A percentile compares a stretch with the other conserved stretches of the same genome.
These are phyloP conservation scores for Branchinecta sandiegonensis DNA, from an alignment of 2,888 invertebrate genomes.

Conservation along the genomic window DNA sequence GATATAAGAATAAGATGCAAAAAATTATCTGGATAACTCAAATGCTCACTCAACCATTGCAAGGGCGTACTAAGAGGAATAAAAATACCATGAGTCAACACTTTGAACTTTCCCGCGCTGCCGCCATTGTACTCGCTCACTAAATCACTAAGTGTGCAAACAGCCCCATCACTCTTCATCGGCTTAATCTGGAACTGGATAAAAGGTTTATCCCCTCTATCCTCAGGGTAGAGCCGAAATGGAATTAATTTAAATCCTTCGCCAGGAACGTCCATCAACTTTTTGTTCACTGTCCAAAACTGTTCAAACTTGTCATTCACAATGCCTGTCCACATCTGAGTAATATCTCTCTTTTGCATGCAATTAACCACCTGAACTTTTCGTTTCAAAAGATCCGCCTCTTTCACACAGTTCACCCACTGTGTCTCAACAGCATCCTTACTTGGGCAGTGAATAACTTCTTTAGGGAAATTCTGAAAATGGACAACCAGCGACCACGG, in stretches of 20 bases:
- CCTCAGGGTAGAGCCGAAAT: conserved; percentile 56
- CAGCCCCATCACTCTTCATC: conserved; percentile 54
- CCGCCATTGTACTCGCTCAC: conserved; percentile 51
- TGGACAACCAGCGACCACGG: conserved; percentile 92
- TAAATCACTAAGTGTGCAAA: conserved; percentile 55
- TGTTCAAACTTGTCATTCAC: conserved; percentile 96
- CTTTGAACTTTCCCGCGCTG: conserved; percentile 35
- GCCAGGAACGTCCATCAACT: conserved; percentile 70
- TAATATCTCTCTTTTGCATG: conserved; percentile 94
- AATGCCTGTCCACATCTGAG: conserved; percentile 85
- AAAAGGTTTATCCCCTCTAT: conserved; percentile 49
- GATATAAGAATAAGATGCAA: conserved; percentile 50
- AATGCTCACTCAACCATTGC: conserved; percentile 93
- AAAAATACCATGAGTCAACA: conserved; percentile 76
- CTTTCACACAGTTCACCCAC: conserved; percentile 89
- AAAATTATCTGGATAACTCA: conserved; percentile 97
- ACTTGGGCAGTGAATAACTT: conserved; percentile 62
- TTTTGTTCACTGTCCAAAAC: conserved; percentile 93
- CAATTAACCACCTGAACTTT: conserved; percentile 71
- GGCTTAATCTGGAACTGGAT: conserved; percentile 62
- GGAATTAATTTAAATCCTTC: conserved; percentile 80
- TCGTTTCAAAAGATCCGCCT: conserved; percentile 96
- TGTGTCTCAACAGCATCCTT: conserved; percentile 84
- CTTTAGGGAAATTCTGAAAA: conserved; percentile 85
- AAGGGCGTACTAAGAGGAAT: conserved; percentile 76